A percentile compares a stretch with the other conserved stretches of the same genome.
Conservation (phyloP, 2,113 vertebrate species). For the Emydocephalus ijimae region DNA sequence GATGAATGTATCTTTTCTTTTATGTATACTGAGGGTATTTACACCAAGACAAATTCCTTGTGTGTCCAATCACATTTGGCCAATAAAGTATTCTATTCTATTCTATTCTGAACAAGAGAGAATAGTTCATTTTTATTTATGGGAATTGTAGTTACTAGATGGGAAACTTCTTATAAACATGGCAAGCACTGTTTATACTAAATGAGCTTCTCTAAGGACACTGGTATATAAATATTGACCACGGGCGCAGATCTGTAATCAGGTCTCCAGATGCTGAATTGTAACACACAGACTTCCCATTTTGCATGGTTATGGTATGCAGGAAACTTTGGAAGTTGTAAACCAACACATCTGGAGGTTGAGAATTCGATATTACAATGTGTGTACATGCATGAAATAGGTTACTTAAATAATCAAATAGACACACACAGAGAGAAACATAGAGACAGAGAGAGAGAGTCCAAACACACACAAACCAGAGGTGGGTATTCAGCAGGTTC, state of each 20-base stretch:
- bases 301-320: neutral
- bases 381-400: neutral
- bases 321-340: neutral
- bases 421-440: too few relatives aligned
- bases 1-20: too few relatives aligned
- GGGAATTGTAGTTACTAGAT: neutral
- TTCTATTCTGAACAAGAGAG: neutral
- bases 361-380: neutral
- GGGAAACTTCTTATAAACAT: neutral
- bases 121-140: neutral
- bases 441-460: too few relatives aligned
- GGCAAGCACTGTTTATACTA: neutral
- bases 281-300: neutral
- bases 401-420: neutral
- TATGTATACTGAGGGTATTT: too few relatives aligned
- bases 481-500: too few relatives aligned
- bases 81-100: too few relatives aligned
- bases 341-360: neutral
- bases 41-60: too few relatives aligned
- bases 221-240: neutral
- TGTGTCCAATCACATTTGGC: too few relatives aligned
- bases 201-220: neutral
- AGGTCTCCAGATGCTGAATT: neutral
- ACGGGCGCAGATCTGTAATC: neutral
- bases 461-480: too few relatives aligned